These are phyloP conservation scores for Sylvia atricapilla DNA, from an alignment of 2,113 vertebrate genomes.

Conservation along the genomic window DNA sequence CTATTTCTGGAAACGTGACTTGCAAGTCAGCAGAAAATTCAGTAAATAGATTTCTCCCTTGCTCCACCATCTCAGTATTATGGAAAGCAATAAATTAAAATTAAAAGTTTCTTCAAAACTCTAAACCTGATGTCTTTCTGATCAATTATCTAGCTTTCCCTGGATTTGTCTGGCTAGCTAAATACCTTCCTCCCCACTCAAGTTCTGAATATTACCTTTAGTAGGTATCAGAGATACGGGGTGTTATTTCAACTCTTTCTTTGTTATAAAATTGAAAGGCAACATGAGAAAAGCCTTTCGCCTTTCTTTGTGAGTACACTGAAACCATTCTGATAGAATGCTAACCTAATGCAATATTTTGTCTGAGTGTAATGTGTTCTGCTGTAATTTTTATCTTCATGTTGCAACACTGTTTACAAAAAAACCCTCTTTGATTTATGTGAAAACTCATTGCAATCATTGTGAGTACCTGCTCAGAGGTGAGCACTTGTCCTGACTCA, in stretches of 20 bases:
- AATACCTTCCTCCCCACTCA: background rate
- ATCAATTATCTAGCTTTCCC: background rate
- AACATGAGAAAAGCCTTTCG: background rate
- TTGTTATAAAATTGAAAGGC: background rate
- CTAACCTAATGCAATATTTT: background rate
- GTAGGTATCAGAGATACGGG: background rate
- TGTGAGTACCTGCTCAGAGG: background rate
- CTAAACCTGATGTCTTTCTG: background rate
- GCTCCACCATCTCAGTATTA: background rate
- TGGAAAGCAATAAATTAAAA: background rate
- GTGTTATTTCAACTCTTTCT: background rate
- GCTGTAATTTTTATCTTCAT: conserved; percentile 8
- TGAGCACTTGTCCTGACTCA: background rate
- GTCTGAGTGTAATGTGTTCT: background rate
- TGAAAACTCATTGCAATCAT: background rate
- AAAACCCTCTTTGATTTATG: background rate
- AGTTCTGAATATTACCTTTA: background rate
- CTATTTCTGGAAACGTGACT: background rate
- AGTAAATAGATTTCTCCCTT: background rate
- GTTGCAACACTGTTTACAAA: background rate
- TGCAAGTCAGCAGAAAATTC: background rate
- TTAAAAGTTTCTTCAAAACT: background rate
- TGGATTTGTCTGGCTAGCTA: background rate
- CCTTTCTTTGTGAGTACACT: background rate
- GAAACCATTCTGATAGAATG: background rate